Percentiles rank a stretch among this genome's conserved stretches.
phyloP scores from a whole-genome alignment of 1,140 invertebrate genomes.

The Aphelenchoides besseyi region DNA sequence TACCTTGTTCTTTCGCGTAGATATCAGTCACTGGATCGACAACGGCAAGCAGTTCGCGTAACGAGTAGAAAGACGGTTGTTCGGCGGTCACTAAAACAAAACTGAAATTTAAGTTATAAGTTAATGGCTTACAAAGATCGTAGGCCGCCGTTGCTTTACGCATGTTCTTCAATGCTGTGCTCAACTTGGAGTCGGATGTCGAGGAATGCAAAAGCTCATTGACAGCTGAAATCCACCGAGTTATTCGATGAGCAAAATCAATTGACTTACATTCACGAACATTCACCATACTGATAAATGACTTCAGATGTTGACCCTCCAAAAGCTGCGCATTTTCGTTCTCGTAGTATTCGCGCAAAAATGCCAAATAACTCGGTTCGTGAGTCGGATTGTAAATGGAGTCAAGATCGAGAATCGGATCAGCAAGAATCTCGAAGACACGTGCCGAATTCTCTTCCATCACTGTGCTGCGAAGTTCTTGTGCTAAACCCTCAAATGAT shows the following conservation, averaged over 20 bases:
- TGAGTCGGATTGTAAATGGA: neutral
- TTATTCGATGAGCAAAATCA: too few species aligned
- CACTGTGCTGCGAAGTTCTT: neutral
- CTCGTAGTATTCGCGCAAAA: neutral
- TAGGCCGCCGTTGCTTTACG: neutral
- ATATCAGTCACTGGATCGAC: neutral
- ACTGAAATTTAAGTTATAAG: neutral
- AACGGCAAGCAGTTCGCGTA: neutral
- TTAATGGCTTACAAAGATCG: neutral
- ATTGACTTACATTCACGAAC: too few species aligned
- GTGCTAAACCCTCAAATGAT: neutral
- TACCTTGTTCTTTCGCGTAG: neutral
- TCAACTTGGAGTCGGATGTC: neutral
- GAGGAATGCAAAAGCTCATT: neutral
- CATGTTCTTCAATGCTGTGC: neutral
- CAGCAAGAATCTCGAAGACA: neutral
- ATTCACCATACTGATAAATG: neutral
- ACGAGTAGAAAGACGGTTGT: neutral
- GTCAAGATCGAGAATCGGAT: neutral
- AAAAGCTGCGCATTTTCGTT: neutral
- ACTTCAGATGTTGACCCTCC: neutral
- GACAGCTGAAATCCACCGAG: neutral
- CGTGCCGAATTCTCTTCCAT: neutral
- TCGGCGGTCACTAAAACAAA: neutral
- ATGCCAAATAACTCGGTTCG: neutral